Base-by-base conservation (phyloP, 2,888 invertebrate species). In the Microctonus brassicae region DNA sequence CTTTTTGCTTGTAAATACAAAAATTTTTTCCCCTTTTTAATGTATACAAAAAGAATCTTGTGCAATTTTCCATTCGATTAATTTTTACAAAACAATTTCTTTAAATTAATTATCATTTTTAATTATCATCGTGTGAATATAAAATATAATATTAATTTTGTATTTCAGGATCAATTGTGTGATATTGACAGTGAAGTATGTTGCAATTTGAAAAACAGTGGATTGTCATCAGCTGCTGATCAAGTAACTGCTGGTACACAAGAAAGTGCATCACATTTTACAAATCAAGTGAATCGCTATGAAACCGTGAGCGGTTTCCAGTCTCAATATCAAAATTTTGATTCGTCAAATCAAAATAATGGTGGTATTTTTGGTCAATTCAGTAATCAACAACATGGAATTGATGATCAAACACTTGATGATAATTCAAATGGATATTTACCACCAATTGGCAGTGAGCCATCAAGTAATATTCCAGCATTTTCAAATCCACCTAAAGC, bases 81-180 rank as follows among this genome's bases (percentile, higher is more conserved):
- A 61, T 29, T 17, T 22, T 39, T n/a, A 29, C 22, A n/a, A n/a
- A n/a, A 20, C 36, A 26, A 69, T 75, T 73, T 9, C 17, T 66
- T 52, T 68, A 3, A 24, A 17, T 61, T 62, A 52, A 33, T 62
- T 33, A 69, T 73, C 7, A 29, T 29, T 29, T 29, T 29, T 5
- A 5, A 29, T 29, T 29, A 29, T 29, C 29, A 29, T 29, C 7
- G 29, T 29, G 7, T 29, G 3, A 5, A 29, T 29, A 7, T 29
- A 29, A 5, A 29, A 7, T 29, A 29, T 29, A 29, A 5, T 29
- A 29, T 29, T 29, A 5, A 29, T 29, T 29, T 29, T 3, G 60
- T 72, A 64, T 10, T 79, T 26, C 78, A 84, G 84, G 61, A 73
- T 11, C 83, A 83, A 69, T 71, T 81, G 17, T 84, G 84, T 72